Evolutionary conservation across 1,140 invertebrate genomes (phyloP).

Genomic region (Procambarus clarkii): DNA sequence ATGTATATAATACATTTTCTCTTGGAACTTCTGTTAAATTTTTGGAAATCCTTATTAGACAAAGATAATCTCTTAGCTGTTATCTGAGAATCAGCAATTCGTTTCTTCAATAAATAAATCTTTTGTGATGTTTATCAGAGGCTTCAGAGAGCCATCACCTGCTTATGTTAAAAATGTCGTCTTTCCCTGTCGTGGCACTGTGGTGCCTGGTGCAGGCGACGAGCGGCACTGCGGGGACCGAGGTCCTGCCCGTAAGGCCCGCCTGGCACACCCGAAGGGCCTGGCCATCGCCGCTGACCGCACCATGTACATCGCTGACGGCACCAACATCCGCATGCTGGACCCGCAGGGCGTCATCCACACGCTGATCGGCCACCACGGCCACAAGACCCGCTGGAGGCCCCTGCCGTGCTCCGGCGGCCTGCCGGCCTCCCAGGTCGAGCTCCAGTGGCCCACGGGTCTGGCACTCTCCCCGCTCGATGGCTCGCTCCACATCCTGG

Average conservation of each 20-base stretch:
- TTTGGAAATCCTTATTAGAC: too few relatives aligned
- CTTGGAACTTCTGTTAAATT: too few relatives aligned
- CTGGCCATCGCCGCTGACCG: constrained; percentile 92
- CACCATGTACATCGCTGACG: constrained; percentile 96
- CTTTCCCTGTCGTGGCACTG: neutral
- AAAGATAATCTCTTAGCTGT: too few relatives aligned
- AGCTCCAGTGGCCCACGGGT: constrained; percentile 96
- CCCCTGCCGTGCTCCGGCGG: constrained; percentile 90
- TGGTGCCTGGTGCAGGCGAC: constrained; percentile 81
- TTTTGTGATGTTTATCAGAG: too few relatives aligned
- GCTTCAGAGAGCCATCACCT: too few relatives aligned
- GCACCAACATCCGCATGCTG: constrained; percentile 93
- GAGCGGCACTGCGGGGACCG: constrained; percentile 92
- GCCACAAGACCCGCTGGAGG: constrained; percentile 93
- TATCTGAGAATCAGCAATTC: too few relatives aligned
- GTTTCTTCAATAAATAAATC: too few relatives aligned
- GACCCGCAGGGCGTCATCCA: constrained; percentile 94
- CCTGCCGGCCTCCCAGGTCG: constrained; percentile 85
- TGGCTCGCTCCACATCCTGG: constrained; percentile 94
- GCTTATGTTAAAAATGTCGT: too few relatives aligned
- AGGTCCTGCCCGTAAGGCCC: constrained; percentile 90
- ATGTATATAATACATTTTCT: too few relatives aligned
- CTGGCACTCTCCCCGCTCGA: constrained; percentile 94
- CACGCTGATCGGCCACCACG: constrained; percentile 94
- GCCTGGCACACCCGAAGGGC: constrained; percentile 95